A percentile compares a stretch with the other conserved stretches of the same genome.
Evolutionary conservation across 2,888 invertebrate species (phyloP).

Genomic region (Tenthredo livida): DNA sequence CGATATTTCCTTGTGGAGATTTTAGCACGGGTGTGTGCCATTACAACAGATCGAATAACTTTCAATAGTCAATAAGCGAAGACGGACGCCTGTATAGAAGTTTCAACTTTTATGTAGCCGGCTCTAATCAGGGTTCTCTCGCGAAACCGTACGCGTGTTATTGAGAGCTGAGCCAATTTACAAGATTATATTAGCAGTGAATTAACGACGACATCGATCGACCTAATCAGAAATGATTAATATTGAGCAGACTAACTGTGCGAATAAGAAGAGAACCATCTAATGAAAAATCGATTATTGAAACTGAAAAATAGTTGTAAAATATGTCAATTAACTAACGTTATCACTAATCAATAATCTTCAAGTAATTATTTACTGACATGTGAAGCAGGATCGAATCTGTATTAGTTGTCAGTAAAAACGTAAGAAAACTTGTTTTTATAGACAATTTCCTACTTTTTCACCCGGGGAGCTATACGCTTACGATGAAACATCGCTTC

Average conservation of each 20-base stretch:
- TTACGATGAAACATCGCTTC: background rate
- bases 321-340: no score
- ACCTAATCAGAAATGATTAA: constrained; percentile 14
- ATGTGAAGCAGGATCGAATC: background rate
- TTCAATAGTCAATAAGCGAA: background rate
- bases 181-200: constrained; percentile 52
- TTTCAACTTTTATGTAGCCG: constrained; percentile 1
- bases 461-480: background rate
- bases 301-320: background rate
- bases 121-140: background rate
- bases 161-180: constrained; percentile 38
- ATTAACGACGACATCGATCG: constrained; percentile 50
- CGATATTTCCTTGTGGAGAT: no score
- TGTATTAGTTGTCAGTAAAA: background rate
- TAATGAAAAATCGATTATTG: background rate
- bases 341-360: background rate
- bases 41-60: background rate
- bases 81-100: background rate
- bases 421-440: background rate
- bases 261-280: background rate
- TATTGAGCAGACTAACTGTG: no score
- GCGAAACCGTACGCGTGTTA: constrained; percentile 44
- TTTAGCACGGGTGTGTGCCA: background rate
- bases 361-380: background rate
- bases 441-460: background rate